A percentile compares a stretch with the other conserved stretches of the same genome.
Evolutionary conservation across 2,797 vertebrate species (phyloP).

Genomic region (Crenuchus spilurus): DNA sequence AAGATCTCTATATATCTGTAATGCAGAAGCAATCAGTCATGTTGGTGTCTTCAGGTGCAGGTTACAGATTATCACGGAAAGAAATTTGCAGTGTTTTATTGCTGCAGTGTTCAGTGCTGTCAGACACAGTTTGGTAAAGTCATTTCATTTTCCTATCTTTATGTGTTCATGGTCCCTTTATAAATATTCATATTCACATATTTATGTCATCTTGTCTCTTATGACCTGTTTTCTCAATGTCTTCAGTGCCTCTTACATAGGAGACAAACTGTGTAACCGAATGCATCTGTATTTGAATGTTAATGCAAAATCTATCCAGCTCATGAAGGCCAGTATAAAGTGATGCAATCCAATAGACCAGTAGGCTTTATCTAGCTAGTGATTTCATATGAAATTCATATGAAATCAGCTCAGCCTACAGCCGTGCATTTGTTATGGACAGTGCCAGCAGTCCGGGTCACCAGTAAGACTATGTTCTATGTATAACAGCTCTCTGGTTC

Average conservation of each 20-base stretch:
- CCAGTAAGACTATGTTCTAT: neutral
- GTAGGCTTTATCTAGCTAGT: neutral
- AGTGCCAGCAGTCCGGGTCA: neutral
- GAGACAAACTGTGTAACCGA: neutral
- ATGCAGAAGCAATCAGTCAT: no score
- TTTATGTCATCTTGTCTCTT: neutral
- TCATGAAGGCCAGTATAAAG: neutral
- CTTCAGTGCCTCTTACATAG: neutral
- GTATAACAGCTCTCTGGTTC: neutral
- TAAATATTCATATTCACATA: neutral
- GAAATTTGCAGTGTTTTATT: neutral
- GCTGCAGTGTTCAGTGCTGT: neutral
- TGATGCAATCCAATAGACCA: conserved; percentile 24
- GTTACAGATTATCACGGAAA: no score
- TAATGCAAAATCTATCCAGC: conserved; percentile 4
- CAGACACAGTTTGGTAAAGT: neutral
- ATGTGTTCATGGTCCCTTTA: neutral
- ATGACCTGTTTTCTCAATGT: neutral
- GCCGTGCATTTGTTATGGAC: neutral
- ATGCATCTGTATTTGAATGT: neutral
- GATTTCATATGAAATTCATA: conserved; percentile 17
- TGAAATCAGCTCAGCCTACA: neutral
- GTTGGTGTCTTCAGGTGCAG: no score
- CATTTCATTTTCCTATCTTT: conserved; percentile 12
- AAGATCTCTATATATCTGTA: no score